Evolutionary conservation across 2,113 vertebrate species (phyloP), one percentile per base, ranked within the genome.

Genomic region (Cepphus grylle): DNA sequence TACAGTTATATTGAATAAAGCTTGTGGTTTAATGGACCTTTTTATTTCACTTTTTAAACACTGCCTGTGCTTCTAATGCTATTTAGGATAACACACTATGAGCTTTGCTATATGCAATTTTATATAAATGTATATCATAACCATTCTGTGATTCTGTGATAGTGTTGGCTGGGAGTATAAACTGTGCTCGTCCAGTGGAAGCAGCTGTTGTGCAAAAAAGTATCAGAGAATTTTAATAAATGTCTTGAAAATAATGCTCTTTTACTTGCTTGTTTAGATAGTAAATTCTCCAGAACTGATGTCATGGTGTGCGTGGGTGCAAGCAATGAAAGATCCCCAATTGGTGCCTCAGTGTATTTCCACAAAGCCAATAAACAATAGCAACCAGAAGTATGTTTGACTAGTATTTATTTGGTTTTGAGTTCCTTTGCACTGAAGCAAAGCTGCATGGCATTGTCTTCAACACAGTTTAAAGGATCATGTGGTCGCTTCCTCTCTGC

Each of bases 331-430:
- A 91, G 77, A 80, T 91, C 91, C 91, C 91, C 58, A 72, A 58
- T 61, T 87, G 94, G 96, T 94, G 94, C 94, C 95, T 96, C 96
- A 94, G 53, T 90, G 32, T 94, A 89, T 94, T 97, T 96, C 53
- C 58, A 69, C 88, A 76, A 85, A 94, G 89, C 73, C 62, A 88
- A 92, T 91, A 95, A 93, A 95, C 49, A 97, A 97, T 94, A 92
- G 89, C 86, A 91, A 91, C 81, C 86, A 96, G 91, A 93, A 95
- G 45, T 93, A 29, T 32, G 58, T 91, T 90, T 91, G 58, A 49
- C 58, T 69, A 45, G 56, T 95, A 92, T 96, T 96, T 96, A 92
- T 96, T 96, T 96, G 87, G 81, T 17, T 96, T 93, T 72, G 81
- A 94, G 86, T 94, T 96, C 77, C 86, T 95, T 91, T 91, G 83